Evolutionary conservation across 1,140 invertebrate species (phyloP).

Genomic region (Cheumatopsyche charites): DNA sequence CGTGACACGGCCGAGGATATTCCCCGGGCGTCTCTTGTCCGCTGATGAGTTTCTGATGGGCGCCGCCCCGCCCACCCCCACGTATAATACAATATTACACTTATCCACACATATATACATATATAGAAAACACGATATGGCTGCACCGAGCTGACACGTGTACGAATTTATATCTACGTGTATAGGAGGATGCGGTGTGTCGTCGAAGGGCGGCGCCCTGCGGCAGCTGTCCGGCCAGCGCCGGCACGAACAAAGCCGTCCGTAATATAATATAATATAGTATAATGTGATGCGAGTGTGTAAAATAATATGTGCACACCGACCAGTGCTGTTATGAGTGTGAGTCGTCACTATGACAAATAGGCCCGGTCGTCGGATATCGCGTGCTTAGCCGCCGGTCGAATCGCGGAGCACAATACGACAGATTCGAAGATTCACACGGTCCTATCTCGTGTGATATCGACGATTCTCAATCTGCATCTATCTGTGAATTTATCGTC

Average conservation of each 20-base stretch:
- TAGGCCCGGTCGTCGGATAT: slow-evolving; percentile 17
- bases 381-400: slow-evolving; percentile 18
- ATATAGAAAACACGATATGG: no score
- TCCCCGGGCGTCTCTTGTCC: slow-evolving; percentile 16
- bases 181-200: not conserved
- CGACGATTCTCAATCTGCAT: not conserved
- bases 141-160: no score
- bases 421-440: not conserved
- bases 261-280: no score
- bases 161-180: no score
- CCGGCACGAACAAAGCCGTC: slow-evolving; percentile 14
- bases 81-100: no score
- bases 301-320: not conserved
- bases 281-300: no score
- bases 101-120: no score
- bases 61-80: slow-evolving; percentile 8
- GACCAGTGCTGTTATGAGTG: slow-evolving; percentile 9
- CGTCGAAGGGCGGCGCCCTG: slow-evolving; percentile 23
- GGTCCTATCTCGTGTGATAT: not conserved
- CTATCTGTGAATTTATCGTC: not conserved
- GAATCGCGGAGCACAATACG: slow-evolving; percentile 2
- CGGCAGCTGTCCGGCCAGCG: slow-evolving; percentile 24
- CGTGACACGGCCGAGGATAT: slow-evolving; percentile 5
- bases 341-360: slow-evolving; percentile 23
- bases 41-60: slow-evolving; percentile 37